Evolutionary conservation across 2,113 vertebrate genomes (phyloP), one percentile per base, ranked within the genome.

Genomic region (Damaliscus lunatus): DNA sequence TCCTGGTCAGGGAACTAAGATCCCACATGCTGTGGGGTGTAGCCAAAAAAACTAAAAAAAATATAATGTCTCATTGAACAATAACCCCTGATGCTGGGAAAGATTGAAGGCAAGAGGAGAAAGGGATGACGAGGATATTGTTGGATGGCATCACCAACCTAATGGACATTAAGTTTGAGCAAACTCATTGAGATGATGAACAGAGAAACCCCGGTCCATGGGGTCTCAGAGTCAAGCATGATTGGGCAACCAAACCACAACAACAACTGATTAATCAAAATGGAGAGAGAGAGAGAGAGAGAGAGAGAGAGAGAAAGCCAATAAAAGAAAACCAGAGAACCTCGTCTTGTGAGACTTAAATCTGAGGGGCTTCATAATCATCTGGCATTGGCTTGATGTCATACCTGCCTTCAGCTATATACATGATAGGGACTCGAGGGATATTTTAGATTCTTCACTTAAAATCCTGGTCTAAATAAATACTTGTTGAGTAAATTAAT

Each of bases 361-460:
- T 98, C 83, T 99, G 98, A 94, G 99, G 99, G 17, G 99, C 99
- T 98, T 99, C 99, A 0, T 99, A 99, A 98, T 99, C 99, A 97
- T 99, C 99, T 33, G 99, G 99, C 99, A 99, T 99, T 93, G 99
- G 98, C 97, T 99, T 99, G 97, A 99, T 99, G 85, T 99, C 99
- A 97, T 99, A 99, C 98, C 99, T 99, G 98, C 99, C 99, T 98
- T 99, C 99, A 90, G 99, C 99, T 98, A 99, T 99, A 97, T 99
- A 99, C 99, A 99, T 99, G 97, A 99, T 99, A 40, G 99, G 99
- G 16, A 99, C 99, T 78, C 99, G 99, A 1, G 99, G 99, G 83
- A 99, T 99, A 98, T 99, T 99, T 46, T 99, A 98, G 77, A 99
- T 98, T 97, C 99, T 99, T 59, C 99, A 98, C 97, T 99, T 99